Evolutionary conservation across 2,113 vertebrate species (phyloP), one percentile per base, ranked within the genome.

Genomic region (Callithrix jacchus): DNA sequence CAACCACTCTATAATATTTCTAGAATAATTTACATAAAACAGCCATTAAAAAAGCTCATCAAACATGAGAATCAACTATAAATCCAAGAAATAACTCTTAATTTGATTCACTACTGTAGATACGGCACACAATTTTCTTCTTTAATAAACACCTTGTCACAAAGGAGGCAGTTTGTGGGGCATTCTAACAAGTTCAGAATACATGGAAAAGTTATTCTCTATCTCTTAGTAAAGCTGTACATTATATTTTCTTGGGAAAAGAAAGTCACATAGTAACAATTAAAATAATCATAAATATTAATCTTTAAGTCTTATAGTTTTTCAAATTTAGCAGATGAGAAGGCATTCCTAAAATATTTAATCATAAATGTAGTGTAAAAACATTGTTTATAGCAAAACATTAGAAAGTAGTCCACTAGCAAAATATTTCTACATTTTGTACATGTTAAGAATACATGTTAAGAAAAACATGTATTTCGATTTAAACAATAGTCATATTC

Each of bases 241-340:
- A 35, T 16, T 18, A 30, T 40, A 0, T 37, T 93, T 79, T 76
- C 2, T 66, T 87, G 11, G 9, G 47, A 47, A 16, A 86, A 18
- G 2, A 70, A 95, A 96, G 32, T 68, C n/a, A 84, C 7, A 68
- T 35, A 64, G 2, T 93, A 32, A 86, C 52, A 92, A 32, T 5
- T 40, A 77, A 86, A 91, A 35, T 93, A 96, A 93, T 54, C 91
- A 79, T 74, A 89, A 79, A 83, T 58, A 71, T 66, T 66, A 87
- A 81, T 93, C 21, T 56, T 52, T 76, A 58, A 74, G 42, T 2
- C 5, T 61, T 58, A 20, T 21, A 7, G 52, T 47, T 27, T 66
- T 87, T 74, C 49, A 80, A 74, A 74, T 80, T 61, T 54, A 95
- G 21, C 6, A n/a, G 45, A 35, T 82, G 32, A 87, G 25, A 71